phyloP scores from a whole-genome alignment of 2,797 vertebrate genomes.

The Megalops cyprinoides region DNA sequence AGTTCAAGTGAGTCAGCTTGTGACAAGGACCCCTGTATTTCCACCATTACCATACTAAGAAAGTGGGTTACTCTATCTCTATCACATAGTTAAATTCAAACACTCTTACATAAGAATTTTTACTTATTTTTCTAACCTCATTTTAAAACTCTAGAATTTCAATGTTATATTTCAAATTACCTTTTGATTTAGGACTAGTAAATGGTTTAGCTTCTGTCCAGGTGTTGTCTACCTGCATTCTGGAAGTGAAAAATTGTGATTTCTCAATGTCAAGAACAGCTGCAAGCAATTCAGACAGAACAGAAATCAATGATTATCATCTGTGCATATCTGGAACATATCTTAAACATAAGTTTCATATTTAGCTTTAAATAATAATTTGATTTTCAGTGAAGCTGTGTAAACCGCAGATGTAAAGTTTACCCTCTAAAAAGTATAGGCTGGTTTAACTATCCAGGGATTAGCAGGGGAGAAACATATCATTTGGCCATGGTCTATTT shows the following conservation, averaged over 20 bases:
- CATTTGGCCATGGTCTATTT: conserved; percentile 69
- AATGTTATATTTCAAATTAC: no score
- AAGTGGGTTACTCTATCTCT: neutral
- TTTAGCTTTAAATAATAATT: conserved; percentile 10
- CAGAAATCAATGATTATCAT: neutral
- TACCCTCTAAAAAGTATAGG: conserved; percentile 34
- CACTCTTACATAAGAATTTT: neutral
- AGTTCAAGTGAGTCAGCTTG: no score
- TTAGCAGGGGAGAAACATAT: conserved; percentile 60
- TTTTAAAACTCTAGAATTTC: no score
- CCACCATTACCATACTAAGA: neutral
- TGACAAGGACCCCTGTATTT: neutral
- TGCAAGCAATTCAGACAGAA: neutral
- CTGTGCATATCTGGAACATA: neutral
- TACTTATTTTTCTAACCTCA: no score
- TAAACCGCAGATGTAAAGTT: conserved; percentile 39
- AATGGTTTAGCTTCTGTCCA: no score
- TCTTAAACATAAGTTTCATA: conserved; percentile 4
- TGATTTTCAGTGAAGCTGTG: conserved; percentile 23
- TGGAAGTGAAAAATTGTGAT: no score
- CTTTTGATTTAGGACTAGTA: no score
- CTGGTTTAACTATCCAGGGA: conserved; percentile 56
- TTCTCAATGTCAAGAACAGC: neutral
- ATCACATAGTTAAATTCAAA: neutral
- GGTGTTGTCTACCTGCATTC: no score